Evolutionary conservation across 2,888 invertebrate genomes (phyloP), one percentile per base, ranked within the genome.

Genomic region (Pollenia angustigena): DNA sequence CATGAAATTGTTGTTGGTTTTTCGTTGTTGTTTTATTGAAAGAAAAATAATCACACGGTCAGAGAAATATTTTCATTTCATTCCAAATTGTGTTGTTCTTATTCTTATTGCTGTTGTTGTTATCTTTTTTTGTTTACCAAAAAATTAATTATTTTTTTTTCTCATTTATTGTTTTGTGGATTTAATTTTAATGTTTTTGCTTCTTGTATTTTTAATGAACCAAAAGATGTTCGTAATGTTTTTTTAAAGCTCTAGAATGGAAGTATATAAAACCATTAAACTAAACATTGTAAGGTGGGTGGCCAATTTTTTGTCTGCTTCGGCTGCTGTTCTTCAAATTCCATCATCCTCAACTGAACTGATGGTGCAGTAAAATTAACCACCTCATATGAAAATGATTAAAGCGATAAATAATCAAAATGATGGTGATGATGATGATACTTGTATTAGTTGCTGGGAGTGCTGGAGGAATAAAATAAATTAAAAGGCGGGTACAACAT

Each of bases 1-100:
- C 82, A 85, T 79, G 64, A 32, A 75, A 66, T 44, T 71, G 71
- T 48, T 82, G 54, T 83, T 78, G 14, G 16, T 50, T 16, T 58
- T 75, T 52, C 3, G 32, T 79, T 86, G 60, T 64, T 82, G 86
- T 64, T 88, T 81, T 68, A 88, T 89, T 86, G 81, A 79, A 89
- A 88, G 88, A 82, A 88, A 88, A 88, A 88, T 87, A 88, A 88
- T 89, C 88, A 88, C 72, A 83, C 72, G 81, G 74, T 78, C 78
- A 79, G 72, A 0, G 69, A 81, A 78, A 68, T 62, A 76, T 68
- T 81, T 78, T 72, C 80, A 68, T 81, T 79, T 84, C 71, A 84
- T 85, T 84, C 72, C 81, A 87, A 81, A 81, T 82, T 81, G 64
- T 69, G 40, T 78, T 85, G 48, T 56, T 85, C 60, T 87, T 82